Percentiles rank a stretch among this genome's conserved stretches.
Conservation (phyloP, 2,888 invertebrate species). For the Cetonia aurata region DNA sequence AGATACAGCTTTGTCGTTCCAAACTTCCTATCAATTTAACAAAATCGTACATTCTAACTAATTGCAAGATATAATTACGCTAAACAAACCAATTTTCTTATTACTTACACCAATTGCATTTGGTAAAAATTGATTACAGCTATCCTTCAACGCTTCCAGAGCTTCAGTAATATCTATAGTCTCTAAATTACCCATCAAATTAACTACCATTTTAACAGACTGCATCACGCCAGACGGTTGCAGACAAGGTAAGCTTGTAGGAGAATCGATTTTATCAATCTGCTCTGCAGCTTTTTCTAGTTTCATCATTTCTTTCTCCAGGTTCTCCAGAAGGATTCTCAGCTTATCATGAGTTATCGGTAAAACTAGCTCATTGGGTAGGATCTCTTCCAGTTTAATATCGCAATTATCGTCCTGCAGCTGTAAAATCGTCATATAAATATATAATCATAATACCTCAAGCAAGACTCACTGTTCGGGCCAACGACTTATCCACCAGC, state of each 20-base stretch:
- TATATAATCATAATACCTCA: constrained; percentile 32
- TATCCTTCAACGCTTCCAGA: constrained; percentile 64
- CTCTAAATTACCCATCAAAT: constrained; percentile 89
- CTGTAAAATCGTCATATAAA: constrained; percentile 60
- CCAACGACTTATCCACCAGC: constrained; percentile 77
- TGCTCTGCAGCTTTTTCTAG: constrained; percentile 77
- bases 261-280: constrained; percentile 62
- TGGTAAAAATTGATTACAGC: constrained; percentile 56
- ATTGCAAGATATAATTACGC: neutral
- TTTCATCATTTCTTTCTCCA: constrained; percentile 85
- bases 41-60: neutral
- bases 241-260: constrained; percentile 63
- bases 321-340: constrained; percentile 82
- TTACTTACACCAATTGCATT: constrained; percentile 53
- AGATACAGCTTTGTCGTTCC: constrained; percentile 67
- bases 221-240: constrained; percentile 85
- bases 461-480: constrained; percentile 75
- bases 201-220: constrained; percentile 93
- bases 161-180: constrained; percentile 88
- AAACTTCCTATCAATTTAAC: constrained; percentile 40
- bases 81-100: neutral
- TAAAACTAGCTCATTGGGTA: constrained; percentile 78
- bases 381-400: constrained; percentile 81
- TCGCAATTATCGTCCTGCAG: constrained; percentile 83
- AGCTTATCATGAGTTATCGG: constrained; percentile 86